Evolutionary conservation across 2,888 invertebrate genomes (phyloP), one percentile per base, ranked within the genome.

Genomic region (Hydriomena furcata): DNA sequence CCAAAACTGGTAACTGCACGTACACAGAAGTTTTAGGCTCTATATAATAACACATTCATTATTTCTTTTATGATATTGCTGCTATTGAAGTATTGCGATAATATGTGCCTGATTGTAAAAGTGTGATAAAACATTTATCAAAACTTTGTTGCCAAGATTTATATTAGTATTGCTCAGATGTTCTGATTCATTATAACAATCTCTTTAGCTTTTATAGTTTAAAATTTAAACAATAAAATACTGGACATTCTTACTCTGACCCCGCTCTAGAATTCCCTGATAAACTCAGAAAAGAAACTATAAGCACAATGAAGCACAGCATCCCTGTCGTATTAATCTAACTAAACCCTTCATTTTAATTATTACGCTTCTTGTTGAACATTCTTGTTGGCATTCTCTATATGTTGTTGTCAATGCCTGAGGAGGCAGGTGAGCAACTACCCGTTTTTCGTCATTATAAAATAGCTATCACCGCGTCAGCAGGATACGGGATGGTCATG

Each of bases 1-100:
- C 82, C 85, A 77, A 88, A 89, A 88, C 88, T 84, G 84, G 87
- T 84, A 85, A 81, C 71, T 71, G 74, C 80, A 77, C 73, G 70
- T 73, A 69, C 27, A 21, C 10, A 40, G 71, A 65, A 71, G 68
- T 66, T 35, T 10, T 73, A 65, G 63, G 67, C 69, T 76, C 71
- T 79, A 78, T 78, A 75, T 84, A 82, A 45, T 84, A 82, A 45
- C 37, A 48, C 43, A 34, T 49, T 43, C 25, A 77, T 80, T 79
- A 78, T 79, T 76, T 69, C 77, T 76, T 17, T 17, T 17, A 17
- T 2, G 4, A 17, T 17, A 17, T 17, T 17, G n/a, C n/a, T n/a
- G n/a, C n/a, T n/a, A n/a, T 76, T 79, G 75, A 43, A n/a, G 20
- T 44, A 50, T 35, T 50, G 34, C 38, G 17, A 43, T 36, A 40